phyloP scores from a whole-genome alignment of 1,140 invertebrate genomes.

The Drosophila sulfurigaster region DNA sequence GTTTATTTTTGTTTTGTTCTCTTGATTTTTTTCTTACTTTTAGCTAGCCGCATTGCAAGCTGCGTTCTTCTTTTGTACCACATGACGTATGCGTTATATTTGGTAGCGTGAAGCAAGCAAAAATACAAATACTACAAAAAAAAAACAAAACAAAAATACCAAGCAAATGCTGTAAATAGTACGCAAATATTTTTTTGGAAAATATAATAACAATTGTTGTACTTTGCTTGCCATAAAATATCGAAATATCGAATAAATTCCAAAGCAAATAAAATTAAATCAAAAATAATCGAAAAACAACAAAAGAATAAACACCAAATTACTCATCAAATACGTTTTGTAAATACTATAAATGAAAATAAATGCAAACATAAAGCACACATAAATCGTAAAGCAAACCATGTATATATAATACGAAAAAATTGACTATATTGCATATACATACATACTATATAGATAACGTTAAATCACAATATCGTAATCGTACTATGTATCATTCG shows the following conservation, averaged over 20 bases:
- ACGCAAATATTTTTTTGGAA: conserved; percentile 16
- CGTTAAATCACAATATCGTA: conserved; percentile 5
- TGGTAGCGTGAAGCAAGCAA: conserved; percentile 32
- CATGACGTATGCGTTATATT: conserved; percentile 76
- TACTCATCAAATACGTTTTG: conserved; percentile 23
- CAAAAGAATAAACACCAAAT: conserved; percentile 7
- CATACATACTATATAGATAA: conserved; percentile 15
- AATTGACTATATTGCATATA: not conserved
- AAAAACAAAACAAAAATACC: conserved; percentile 12
- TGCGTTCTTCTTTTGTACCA: conserved; percentile 62
- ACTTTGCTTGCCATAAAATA: conserved; percentile 21
- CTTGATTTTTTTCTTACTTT: conserved; percentile 51
- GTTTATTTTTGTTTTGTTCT: conserved; percentile 39
- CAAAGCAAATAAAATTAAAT: conserved; percentile 14
- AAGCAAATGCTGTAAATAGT: conserved; percentile 48
- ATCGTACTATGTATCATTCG: conserved; percentile 10
- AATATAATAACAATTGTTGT: conserved; percentile 17
- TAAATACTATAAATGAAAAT: conserved; percentile 18
- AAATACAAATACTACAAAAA: not conserved
- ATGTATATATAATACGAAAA: conserved; percentile 11
- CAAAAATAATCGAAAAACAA: conserved; percentile 27
- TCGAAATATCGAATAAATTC: no score
- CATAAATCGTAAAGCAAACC: conserved; percentile 30
- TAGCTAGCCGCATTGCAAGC: conserved; percentile 72
- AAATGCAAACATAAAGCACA: conserved; percentile 24